Conservation (phyloP, 2,113 vertebrate genomes). For the Galeopterus variegatus region DNA sequence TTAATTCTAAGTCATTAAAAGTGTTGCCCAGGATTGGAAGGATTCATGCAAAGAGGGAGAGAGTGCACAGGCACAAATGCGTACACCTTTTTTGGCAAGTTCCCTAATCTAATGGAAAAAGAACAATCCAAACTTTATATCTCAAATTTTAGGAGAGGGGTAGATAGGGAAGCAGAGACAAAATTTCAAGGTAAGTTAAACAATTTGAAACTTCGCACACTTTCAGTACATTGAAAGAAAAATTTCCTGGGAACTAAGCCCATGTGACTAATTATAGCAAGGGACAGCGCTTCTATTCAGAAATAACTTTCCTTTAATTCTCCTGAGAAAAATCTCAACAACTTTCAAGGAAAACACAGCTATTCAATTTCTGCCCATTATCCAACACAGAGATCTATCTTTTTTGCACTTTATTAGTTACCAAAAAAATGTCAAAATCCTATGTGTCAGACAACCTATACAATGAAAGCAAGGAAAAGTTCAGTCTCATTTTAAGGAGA, state of each 20-base stretch:
- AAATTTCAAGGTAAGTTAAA: slow-evolving; percentile 71
- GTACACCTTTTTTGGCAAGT: background rate
- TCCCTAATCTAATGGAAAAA: background rate
- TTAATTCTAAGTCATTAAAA: slow-evolving; percentile 77
- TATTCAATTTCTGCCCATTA: slow-evolving; percentile 80
- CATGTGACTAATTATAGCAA: slow-evolving; percentile 76
- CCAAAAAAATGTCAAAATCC: slow-evolving; percentile 50
- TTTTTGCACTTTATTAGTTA: slow-evolving; percentile 63
- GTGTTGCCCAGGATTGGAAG: slow-evolving; percentile 36
- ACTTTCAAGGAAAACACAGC: slow-evolving; percentile 78
- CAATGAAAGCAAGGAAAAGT: slow-evolving; percentile 6
- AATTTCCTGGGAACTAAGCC: slow-evolving; percentile 79
- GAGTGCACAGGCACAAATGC: background rate
- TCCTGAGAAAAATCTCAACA: slow-evolving; percentile 74
- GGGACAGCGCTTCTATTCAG: slow-evolving; percentile 77
- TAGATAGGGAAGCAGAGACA: slow-evolving; percentile 33
- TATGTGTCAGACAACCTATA: slow-evolving; percentile 22
- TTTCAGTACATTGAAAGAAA: slow-evolving; percentile 62
- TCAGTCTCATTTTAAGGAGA: slow-evolving; percentile 42
- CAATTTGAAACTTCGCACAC: slow-evolving; percentile 65
- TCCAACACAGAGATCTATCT: slow-evolving; percentile 54
- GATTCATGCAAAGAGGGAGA: slow-evolving; percentile 41
- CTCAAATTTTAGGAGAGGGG: slow-evolving; percentile 61
- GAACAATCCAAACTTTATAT: slow-evolving; percentile 43
- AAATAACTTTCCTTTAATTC: slow-evolving; percentile 80